Base-by-base conservation (phyloP, 2,888 invertebrate genomes). In the Polyommatus iphigenia region DNA sequence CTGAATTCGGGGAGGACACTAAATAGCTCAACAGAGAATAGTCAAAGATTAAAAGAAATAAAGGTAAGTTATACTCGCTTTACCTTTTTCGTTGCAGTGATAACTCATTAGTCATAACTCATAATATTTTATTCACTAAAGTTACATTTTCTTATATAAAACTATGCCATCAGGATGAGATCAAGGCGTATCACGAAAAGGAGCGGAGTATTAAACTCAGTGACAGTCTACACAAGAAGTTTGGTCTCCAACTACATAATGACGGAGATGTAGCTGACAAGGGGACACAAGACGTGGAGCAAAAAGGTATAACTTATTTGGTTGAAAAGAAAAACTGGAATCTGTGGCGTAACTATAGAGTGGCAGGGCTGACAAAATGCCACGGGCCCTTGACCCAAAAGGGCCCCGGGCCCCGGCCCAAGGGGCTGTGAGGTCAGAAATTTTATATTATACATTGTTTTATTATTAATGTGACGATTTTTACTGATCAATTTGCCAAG, bases 201-300 rank as follows among this genome's bases (percentile, higher is more conserved):
- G 89, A 92, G 41, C 91, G 89, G 77, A 46, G 88, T 6, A 84
- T 88, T 82, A 87, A 84, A 75, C 84, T 92, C 2, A 87, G 88
- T 13, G 89, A 87, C 79, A 84, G 84, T 8, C 84, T 93, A n/a
- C 91, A 87, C 78, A 87, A 89, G 81, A 88, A 84, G 36, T 92
- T 91, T 82, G 93, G 93, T 46, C 86, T 93, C 6, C 86, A 90
- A 78, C 78, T 94, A 71, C 87, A 92, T 80, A 90, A 90, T 78
- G 82, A 84, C 0, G 91, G 92, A 0, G 82, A 84, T 6, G 82
- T 89, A n/a, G 87, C 87, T 1, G 90, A 92, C 80, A 91, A 91
- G 81, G 90, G 87, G 6, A 88, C 91, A 41, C 93, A 93, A 81
- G 91, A n/a, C n/a, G n/a, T 85, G 1, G 83, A 83, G 4, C 78